Conservation (phyloP, 2,888 invertebrate genomes). For the Watsonalla cultraria region DNA sequence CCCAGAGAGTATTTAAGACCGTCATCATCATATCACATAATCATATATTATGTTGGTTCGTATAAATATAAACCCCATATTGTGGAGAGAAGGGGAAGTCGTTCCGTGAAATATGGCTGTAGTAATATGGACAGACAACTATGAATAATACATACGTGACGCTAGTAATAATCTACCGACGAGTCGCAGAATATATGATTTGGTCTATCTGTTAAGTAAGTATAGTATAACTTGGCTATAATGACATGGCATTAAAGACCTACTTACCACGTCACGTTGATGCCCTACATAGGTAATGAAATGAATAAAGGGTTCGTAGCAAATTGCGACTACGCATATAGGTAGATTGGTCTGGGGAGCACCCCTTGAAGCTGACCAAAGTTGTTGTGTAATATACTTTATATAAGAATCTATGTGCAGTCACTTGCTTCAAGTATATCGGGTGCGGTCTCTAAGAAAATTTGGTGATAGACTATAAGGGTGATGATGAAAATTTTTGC, state of each 20-base stretch:
- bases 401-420: no score
- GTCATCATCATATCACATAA: neutral
- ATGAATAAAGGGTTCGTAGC: no score
- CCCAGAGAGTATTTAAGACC: neutral
- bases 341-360: no score
- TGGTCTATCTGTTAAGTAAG: neutral
- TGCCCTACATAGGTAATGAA: no score
- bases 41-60: neutral
- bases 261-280: no score
- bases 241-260: neutral
- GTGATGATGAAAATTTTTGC: no score
- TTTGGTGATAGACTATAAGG: no score
- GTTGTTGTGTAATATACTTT: no score
- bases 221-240: neutral
- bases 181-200: slow-evolving; percentile 40
- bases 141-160: slow-evolving; percentile 69
- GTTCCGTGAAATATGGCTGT: slow-evolving; percentile 50
- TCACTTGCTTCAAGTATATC: no score
- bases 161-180: slow-evolving; percentile 59
- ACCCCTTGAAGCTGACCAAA: no score
- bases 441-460: no score
- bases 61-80: slow-evolving; percentile 17
- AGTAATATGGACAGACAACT: slow-evolving; percentile 54
- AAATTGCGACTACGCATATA: no score
- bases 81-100: slow-evolving; percentile 42